Evolutionary conservation across 2,888 invertebrate species (phyloP).

Genomic region (Acleris holmiana): DNA sequence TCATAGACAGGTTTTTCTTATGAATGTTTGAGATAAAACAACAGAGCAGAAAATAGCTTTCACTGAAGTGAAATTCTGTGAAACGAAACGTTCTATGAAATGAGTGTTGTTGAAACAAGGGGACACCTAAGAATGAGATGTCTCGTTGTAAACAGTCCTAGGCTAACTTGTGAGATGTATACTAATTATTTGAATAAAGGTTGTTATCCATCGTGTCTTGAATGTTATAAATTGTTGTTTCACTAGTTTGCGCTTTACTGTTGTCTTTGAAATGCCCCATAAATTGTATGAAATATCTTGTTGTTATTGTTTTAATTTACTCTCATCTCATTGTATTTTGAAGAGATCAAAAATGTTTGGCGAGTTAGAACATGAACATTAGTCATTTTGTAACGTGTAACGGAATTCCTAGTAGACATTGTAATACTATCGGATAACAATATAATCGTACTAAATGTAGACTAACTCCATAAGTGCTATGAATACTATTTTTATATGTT

Average conservation of each 20-base stretch:
- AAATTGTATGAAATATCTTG: no score
- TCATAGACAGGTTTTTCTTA: no score
- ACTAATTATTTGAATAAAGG: slow-evolving; percentile 17
- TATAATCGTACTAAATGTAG: slow-evolving; percentile 39
- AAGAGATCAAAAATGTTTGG: no score
- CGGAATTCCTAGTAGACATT: slow-evolving; percentile 15
- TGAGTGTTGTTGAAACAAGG: no score
- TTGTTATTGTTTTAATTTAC: no score
- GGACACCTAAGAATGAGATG: no score
- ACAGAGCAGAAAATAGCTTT: no score
- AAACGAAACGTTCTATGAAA: no score
- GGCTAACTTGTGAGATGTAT: slow-evolving; percentile 13
- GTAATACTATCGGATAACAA: slow-evolving; percentile 44
- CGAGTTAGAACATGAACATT: slow-evolving; percentile 2
- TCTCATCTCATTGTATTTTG: no score
- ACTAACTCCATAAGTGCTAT: slow-evolving; percentile 22
- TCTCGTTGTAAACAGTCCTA: slow-evolving; percentile 1
- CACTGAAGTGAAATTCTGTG: no score
- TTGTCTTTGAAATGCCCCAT: slow-evolving; percentile 20
- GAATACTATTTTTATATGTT: slow-evolving; percentile 45
- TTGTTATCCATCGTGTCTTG: slow-evolving; percentile 35
- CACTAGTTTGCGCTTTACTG: slow-evolving; percentile 25
- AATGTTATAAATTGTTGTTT: slow-evolving; percentile 20
- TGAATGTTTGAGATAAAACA: no score
- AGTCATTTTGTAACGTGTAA: slow-evolving; percentile 34